A percentile compares a stretch with the other conserved stretches of the same genome.
Conservation (phyloP, 2,888 invertebrate species). For the Trissolcus japonicus region DNA sequence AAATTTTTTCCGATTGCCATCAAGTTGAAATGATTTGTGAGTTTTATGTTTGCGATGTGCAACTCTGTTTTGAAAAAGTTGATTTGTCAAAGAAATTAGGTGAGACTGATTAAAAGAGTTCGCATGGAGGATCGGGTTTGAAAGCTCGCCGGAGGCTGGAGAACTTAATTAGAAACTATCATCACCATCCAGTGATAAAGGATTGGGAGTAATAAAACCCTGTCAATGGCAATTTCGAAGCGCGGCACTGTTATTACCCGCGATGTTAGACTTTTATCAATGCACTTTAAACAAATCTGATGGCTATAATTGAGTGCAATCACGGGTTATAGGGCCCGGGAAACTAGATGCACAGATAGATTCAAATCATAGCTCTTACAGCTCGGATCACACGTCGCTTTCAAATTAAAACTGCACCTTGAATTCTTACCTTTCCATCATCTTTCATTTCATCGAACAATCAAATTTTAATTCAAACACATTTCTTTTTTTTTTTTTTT, state of each 20-base stretch:
- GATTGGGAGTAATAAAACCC: conserved; percentile 31
- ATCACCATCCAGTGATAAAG: conserved; percentile 7
- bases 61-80: neutral
- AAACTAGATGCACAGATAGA: conserved; percentile 11
- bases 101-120: neutral
- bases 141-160: conserved; percentile 8
- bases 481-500: no score
- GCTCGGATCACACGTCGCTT: conserved; percentile 8
- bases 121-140: neutral
- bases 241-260: conserved; percentile 19
- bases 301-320: conserved; percentile 21
- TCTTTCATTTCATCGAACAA: neutral
- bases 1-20: neutral
- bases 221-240: conserved; percentile 26
- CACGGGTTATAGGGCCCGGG: conserved; percentile 17
- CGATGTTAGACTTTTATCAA: conserved; percentile 16
- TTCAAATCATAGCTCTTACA: conserved; percentile 5
- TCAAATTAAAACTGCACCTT: conserved; percentile 9
- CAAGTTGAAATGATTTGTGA: neutral
- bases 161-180: conserved; percentile 25
- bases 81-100: no score
- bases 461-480: neutral
- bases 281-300: conserved; percentile 20
- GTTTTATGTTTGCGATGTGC: neutral
- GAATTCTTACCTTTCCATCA: neutral